Percentiles rank a stretch among this genome's conserved stretches.
phyloP scores from a whole-genome alignment of 2,797 vertebrate species.

The Eremophila alpestris region DNA sequence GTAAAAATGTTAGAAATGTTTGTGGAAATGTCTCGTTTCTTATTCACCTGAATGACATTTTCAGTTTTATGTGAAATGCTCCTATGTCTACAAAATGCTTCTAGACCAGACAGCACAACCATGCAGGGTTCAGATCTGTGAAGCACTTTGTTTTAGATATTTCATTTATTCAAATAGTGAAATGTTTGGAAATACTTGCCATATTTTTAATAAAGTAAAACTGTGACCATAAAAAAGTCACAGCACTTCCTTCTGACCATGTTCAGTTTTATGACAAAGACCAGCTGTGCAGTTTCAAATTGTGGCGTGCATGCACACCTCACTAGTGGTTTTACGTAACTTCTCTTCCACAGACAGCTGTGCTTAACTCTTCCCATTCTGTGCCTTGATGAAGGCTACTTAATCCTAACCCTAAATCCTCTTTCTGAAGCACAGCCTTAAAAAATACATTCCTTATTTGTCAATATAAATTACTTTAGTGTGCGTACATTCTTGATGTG shows the following conservation, averaged over 20 bases:
- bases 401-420: conserved; percentile 72
- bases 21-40: conserved; percentile 77
- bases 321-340: conserved; percentile 76
- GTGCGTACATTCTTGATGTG: conserved; percentile 76
- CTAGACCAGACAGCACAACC: conserved; percentile 75
- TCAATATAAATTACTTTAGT: conserved; percentile 76
- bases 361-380: conserved; percentile 70
- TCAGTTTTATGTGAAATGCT: conserved; percentile 77
- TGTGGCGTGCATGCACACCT: conserved; percentile 81
- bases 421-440: conserved; percentile 83
- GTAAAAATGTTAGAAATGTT: conserved; percentile 75
- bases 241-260: conserved; percentile 69
- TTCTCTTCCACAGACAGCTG: conserved; percentile 73
- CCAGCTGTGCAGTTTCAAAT: conserved; percentile 72
- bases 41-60: conserved; percentile 74
- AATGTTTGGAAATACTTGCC: conserved; percentile 73
- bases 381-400: conserved; percentile 79
- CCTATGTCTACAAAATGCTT: conserved; percentile 77
- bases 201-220: conserved; percentile 71
- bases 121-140: conserved; percentile 73
- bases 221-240: conserved; percentile 69
- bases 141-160: conserved; percentile 76
- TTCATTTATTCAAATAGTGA: conserved; percentile 72
- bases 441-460: conserved; percentile 78
- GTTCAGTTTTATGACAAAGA: conserved; percentile 71